A percentile compares a stretch with the other conserved stretches of the same genome.
Evolutionary conservation across 2,888 invertebrate species (phyloP).

Genomic region (Diarsia rubi): DNA sequence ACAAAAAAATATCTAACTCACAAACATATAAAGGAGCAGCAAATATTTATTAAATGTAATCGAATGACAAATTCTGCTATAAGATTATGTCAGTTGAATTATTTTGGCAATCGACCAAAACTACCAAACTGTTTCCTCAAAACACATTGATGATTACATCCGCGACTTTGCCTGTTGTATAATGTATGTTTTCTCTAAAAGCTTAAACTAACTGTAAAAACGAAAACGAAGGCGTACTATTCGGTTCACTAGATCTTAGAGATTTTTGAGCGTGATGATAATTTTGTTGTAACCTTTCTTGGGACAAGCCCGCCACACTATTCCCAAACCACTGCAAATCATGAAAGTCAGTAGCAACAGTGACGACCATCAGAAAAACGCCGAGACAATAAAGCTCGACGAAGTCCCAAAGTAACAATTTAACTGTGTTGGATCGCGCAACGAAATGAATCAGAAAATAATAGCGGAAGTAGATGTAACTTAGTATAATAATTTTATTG

Average conservation of each 20-base stretch:
- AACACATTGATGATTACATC: conserved; percentile 23
- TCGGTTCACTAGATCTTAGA: not conserved
- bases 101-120: conserved; percentile 60
- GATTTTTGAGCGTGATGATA: not conserved
- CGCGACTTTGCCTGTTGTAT: conserved; percentile 5
- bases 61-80: conserved; percentile 33
- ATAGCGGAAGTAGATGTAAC: not conserved
- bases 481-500: not conserved
- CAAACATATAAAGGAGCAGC: not conserved
- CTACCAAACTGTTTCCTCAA: conserved; percentile 31
- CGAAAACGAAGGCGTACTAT: no score
- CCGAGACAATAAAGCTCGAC: no score
- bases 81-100: conserved; percentile 41
- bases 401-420: no score
- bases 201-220: not conserved
- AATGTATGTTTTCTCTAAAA: conserved; percentile 5
- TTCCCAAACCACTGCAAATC: no score
- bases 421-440: no score
- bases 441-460: no score
- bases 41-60: conserved; percentile 17
- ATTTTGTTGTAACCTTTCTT: not conserved
- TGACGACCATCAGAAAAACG: no score
- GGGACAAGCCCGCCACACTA: no score
- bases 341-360: no score
- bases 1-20: no score